These are phyloP conservation scores for Exocentrus adspersus DNA, from an alignment of 2,888 invertebrate species.

Conservation along the genomic window DNA sequence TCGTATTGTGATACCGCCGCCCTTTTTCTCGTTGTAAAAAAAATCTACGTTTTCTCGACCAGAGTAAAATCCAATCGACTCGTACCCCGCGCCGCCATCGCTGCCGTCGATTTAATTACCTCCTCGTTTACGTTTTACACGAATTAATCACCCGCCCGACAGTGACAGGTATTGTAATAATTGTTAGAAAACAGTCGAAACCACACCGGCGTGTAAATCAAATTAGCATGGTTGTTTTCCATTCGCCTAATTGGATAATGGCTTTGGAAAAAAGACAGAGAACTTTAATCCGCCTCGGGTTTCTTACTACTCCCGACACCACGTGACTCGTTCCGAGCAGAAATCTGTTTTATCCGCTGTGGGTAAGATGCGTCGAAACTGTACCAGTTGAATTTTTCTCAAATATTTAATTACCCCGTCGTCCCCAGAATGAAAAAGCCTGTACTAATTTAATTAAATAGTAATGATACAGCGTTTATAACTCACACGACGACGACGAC, in stretches of 20 bases:
- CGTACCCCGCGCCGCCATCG: too few relatives aligned
- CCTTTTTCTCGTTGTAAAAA: too few relatives aligned
- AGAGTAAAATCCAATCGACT: too few relatives aligned
- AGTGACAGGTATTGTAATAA: neutral
- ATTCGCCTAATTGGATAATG: neutral
- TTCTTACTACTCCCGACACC: too few relatives aligned
- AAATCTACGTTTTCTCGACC: too few relatives aligned
- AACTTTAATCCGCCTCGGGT: too few relatives aligned
- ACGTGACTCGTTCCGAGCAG: too few relatives aligned
- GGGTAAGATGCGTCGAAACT: too few relatives aligned
- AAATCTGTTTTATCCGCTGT: too few relatives aligned
- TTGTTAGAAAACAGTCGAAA: neutral
- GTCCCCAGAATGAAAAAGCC: conserved; percentile 44
- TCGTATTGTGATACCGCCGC: too few relatives aligned
- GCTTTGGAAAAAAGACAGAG: neutral
- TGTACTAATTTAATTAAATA: conserved; percentile 52
- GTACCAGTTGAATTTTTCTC: neutral
- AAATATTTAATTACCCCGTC: neutral
- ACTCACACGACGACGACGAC: conserved; percentile 40
- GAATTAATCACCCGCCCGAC: neutral
- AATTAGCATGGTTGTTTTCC: neutral
- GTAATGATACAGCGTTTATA: conserved; percentile 54
- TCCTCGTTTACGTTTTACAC: too few relatives aligned
- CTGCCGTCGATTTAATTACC: too few relatives aligned
- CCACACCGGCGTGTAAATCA: neutral